These are phyloP conservation scores for Bradypodion ventrale DNA, from an alignment of 2,797 vertebrate genomes.

Conservation along the genomic window DNA sequence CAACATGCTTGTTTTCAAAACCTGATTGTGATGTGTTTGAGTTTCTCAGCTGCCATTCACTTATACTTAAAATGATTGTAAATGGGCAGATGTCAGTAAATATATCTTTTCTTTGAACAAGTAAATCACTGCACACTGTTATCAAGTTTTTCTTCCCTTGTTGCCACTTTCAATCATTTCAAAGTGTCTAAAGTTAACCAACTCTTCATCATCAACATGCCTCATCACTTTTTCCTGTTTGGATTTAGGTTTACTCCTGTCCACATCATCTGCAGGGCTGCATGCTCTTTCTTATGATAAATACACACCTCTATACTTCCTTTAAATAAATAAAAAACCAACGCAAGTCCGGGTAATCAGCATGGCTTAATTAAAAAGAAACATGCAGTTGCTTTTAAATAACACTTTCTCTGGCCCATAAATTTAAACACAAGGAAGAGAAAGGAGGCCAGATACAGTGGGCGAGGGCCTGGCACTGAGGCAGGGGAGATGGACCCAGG, in stretches of 20 bases:
- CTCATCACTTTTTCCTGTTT: not conserved
- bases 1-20: not conserved
- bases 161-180: not conserved
- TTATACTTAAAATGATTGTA: not conserved
- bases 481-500: no score
- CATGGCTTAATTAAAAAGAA: no score
- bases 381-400: no score
- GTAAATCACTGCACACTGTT: not conserved
- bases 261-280: not conserved
- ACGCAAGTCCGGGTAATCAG: no score
- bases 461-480: no score
- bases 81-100: not conserved
- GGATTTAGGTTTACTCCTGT: not conserved
- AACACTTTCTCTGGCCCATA: no score
- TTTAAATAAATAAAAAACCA: no score
- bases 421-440: no score
- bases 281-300: not conserved
- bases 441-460: no score
- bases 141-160: not conserved
- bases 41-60: not conserved
- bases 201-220: not conserved
- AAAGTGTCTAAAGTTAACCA: not conserved
- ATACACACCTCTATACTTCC: not conserved
- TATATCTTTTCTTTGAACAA: not conserved
- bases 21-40: not conserved